A percentile compares a stretch with the other conserved stretches of the same genome.
These are phyloP conservation scores for Hermatobates lingyangjiaoensis DNA, from an alignment of 1,140 invertebrate genomes.

Conservation along the genomic window DNA sequence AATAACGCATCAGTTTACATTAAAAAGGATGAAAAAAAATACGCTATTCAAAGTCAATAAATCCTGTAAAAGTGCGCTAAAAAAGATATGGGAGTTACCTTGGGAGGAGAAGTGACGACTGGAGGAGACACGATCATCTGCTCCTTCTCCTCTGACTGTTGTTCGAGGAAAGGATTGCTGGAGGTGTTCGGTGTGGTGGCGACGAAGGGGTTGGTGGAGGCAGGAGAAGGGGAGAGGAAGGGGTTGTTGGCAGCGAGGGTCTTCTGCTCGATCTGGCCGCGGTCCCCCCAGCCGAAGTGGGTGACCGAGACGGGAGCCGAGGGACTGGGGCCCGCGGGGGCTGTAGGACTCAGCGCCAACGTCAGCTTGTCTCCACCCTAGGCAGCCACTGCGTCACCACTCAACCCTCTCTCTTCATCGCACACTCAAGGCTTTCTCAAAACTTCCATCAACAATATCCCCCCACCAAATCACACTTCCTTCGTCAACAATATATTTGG, in stretches of 20 bases:
- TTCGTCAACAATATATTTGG: too few relatives aligned
- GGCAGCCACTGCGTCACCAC: not conserved
- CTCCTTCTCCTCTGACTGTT: not conserved
- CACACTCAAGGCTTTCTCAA: too few relatives aligned
- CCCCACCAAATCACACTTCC: too few relatives aligned
- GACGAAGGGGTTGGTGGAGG: slow-evolving; percentile 26
- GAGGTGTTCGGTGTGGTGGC: not conserved
- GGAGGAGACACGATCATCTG: not conserved
- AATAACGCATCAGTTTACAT: too few relatives aligned
- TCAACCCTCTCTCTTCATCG: too few relatives aligned
- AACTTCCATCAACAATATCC: too few relatives aligned
- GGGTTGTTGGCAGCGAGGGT: slow-evolving; percentile 27
- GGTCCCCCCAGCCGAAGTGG: slow-evolving; percentile 30
- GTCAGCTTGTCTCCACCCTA: slow-evolving; percentile 59
- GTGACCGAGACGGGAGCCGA: slow-evolving; percentile 30
- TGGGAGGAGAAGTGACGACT: not conserved
- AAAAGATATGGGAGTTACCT: not conserved
- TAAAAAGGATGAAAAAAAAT: too few relatives aligned
- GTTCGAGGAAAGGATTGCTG: too few relatives aligned
- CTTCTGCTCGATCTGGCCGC: slow-evolving; percentile 28
- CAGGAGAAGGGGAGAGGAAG: slow-evolving; percentile 27
- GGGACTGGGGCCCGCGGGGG: slow-evolving; percentile 10
- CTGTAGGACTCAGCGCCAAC: slow-evolving; percentile 26
- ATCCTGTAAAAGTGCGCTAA: too few relatives aligned
- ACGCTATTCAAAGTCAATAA: too few relatives aligned